Evolutionary conservation across 2,113 vertebrate genomes (phyloP).

Genomic region (Solea solea): DNA sequence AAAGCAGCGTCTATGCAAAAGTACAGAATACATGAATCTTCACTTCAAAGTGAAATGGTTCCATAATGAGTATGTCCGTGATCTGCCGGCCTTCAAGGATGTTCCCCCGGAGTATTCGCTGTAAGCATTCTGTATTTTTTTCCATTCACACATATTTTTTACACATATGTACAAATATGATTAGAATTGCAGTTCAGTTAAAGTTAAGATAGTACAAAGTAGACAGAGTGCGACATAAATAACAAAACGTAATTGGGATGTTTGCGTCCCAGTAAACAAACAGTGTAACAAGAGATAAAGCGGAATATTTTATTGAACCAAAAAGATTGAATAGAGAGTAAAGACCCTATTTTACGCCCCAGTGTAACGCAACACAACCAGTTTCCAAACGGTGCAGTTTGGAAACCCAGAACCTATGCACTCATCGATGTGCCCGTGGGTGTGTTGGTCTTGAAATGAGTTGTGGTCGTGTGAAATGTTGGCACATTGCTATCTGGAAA

Average conservation of each 20-base stretch:
- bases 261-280: not conserved
- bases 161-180: not conserved
- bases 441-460: too few relatives aligned
- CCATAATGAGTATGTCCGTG: slow-evolving; percentile 96
- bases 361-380: too few relatives aligned
- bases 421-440: too few relatives aligned
- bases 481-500: too few relatives aligned
- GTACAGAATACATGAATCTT: slow-evolving; percentile 99
- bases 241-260: not conserved
- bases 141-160: not conserved
- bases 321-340: too few relatives aligned
- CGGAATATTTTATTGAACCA: too few relatives aligned
- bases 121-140: slow-evolving; percentile 82
- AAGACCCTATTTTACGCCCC: too few relatives aligned
- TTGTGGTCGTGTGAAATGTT: too few relatives aligned
- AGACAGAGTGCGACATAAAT: not conserved
- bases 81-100: slow-evolving; percentile 92
- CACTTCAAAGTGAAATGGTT: slow-evolving; percentile 99
- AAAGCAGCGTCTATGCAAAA: slow-evolving; percentile 96
- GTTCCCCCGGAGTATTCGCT: slow-evolving; percentile 93
- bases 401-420: too few relatives aligned
- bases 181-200: too few relatives aligned
- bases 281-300: not conserved
- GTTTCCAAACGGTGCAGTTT: too few relatives aligned
- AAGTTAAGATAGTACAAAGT: not conserved